Conservation (phyloP, 2,113 vertebrate genomes). For the Myotis yumanensis region DNA sequence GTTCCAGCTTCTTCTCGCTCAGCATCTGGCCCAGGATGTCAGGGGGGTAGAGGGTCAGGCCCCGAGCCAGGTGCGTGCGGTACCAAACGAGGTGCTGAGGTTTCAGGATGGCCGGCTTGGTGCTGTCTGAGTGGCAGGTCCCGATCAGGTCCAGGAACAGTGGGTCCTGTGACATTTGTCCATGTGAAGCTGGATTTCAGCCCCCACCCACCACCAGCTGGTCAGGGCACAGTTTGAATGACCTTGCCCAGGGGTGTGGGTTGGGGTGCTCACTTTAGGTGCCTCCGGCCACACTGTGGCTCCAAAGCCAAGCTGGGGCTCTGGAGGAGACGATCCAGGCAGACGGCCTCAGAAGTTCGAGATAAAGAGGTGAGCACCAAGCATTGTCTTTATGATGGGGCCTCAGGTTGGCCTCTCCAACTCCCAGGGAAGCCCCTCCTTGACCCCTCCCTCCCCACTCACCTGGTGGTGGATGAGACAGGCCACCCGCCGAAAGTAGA, state of each 20-base stretch:
- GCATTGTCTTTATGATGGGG: not conserved
- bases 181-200: not conserved
- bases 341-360: not conserved
- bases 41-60: constrained; percentile 85
- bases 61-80: constrained; percentile 82
- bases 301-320: not conserved
- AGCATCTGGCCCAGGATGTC: constrained; percentile 85
- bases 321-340: not conserved
- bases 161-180: constrained; percentile 85
- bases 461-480: constrained; percentile 95
- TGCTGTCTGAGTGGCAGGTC: constrained; percentile 91
- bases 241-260: not conserved
- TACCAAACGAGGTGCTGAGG: constrained; percentile 88
- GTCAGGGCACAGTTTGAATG: not conserved
- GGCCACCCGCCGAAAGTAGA: constrained; percentile 87
- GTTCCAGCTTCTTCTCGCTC: constrained; percentile 79
- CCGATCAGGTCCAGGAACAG: constrained; percentile 93
- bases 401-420: not conserved
- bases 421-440: not conserved
- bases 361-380: not conserved
- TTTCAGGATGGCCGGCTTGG: constrained; percentile 85
- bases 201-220: not conserved
- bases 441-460: not conserved
- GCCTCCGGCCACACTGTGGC: not conserved
- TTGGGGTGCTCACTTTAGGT: not conserved